phyloP scores from a whole-genome alignment of 2,797 vertebrate genomes.

The Pangasius djambal region DNA sequence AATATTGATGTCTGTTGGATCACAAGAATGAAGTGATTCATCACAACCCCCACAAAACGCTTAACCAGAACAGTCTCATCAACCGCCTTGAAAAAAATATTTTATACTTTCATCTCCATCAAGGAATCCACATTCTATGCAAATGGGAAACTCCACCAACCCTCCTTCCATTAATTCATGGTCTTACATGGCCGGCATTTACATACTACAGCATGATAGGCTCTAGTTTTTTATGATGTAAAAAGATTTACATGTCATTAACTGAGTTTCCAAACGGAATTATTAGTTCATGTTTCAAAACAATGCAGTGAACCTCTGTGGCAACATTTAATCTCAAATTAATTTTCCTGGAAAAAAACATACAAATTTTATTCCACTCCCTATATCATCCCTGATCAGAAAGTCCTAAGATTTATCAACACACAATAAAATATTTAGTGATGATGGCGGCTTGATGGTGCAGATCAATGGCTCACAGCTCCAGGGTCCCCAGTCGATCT shows the following conservation, averaged over 20 bases:
- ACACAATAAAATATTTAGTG: slow-evolving; percentile 14
- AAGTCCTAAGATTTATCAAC: background rate
- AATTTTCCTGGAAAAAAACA: background rate
- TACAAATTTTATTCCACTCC: background rate
- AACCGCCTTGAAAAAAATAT: background rate
- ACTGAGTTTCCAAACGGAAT: background rate
- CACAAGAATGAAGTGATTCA: background rate
- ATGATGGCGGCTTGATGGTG: background rate
- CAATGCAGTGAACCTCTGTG: background rate
- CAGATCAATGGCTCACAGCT: background rate
- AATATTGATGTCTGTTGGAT: background rate
- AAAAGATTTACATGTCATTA: background rate
- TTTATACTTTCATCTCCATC: background rate
- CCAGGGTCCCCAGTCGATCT: background rate
- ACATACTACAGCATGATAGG: background rate
- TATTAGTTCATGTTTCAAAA: background rate
- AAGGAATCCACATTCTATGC: background rate
- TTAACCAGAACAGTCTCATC: background rate
- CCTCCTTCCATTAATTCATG: background rate
- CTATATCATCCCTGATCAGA: background rate
- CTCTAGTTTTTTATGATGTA: background rate
- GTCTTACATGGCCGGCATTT: background rate
- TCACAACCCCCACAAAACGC: background rate
- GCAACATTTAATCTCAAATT: background rate
- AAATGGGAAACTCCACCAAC: background rate